Conservation (phyloP, 2,797 vertebrate species). For the Lagorchestes hirsutus region DNA sequence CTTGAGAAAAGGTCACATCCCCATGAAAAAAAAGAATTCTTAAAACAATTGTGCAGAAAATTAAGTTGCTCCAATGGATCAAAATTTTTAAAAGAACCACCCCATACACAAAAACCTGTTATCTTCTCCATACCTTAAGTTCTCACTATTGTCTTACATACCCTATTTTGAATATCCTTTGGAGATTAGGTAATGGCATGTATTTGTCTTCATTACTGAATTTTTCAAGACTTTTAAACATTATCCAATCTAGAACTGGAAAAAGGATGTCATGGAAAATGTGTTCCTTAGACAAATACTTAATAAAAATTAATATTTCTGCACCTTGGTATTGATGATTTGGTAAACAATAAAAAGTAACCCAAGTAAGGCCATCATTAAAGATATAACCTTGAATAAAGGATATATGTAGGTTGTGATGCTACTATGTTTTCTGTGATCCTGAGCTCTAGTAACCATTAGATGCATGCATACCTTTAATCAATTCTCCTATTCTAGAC, state of each 20-base stretch:
- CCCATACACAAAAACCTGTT: constrained; percentile 17
- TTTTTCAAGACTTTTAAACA: constrained; percentile 68
- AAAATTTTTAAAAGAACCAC: neutral
- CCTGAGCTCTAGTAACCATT: constrained; percentile 79
- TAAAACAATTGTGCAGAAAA: constrained; percentile 64
- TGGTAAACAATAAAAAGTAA: constrained; percentile 82
- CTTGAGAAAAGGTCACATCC: constrained; percentile 63
- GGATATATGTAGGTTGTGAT: constrained; percentile 74
- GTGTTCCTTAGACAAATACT: constrained; percentile 66
- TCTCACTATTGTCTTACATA: neutral
- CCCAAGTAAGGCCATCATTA: constrained; percentile 80
- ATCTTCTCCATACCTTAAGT: constrained; percentile 62
- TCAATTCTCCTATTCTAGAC: constrained; percentile 72
- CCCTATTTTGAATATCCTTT: constrained; percentile 67
- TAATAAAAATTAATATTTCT: constrained; percentile 72
- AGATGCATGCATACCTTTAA: constrained; percentile 80
- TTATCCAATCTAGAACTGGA: constrained; percentile 38
- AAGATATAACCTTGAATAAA: constrained; percentile 75
- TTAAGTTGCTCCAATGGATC: constrained; percentile 10
- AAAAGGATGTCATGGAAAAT: constrained; percentile 54
- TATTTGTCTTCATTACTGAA: constrained; percentile 70
- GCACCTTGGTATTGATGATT: constrained; percentile 70
- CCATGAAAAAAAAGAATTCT: constrained; percentile 32
- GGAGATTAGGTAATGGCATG: constrained; percentile 50
- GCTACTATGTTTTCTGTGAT: constrained; percentile 72